Evolutionary conservation across 2,113 vertebrate species (phyloP).

Genomic region (Nanorana parkeri): DNA sequence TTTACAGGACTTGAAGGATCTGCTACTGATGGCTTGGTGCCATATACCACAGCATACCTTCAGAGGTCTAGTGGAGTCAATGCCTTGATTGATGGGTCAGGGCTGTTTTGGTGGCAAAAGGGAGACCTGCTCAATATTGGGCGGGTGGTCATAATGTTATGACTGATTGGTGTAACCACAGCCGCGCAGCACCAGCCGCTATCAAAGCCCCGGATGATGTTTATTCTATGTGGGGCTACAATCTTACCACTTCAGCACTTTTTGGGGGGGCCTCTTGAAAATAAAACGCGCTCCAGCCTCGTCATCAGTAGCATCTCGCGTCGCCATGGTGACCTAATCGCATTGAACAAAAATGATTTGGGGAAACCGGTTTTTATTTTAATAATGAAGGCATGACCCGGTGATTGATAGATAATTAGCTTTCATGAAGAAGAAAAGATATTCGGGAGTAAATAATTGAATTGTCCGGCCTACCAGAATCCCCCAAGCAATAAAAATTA

Average conservation of each 20-base stretch:
- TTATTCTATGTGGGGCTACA: neutral
- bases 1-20: too few relatives aligned
- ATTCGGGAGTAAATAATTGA: neutral
- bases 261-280: conserved; percentile 6
- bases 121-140: too few relatives aligned
- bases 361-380: neutral
- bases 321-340: conserved; percentile 5
- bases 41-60: too few relatives aligned
- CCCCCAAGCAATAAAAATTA: neutral
- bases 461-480: neutral
- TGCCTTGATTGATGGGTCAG: too few relatives aligned
- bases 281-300: conserved; percentile 6
- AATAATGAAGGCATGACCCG: neutral
- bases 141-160: too few relatives aligned
- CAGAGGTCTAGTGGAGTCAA: too few relatives aligned
- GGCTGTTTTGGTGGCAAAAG: too few relatives aligned
- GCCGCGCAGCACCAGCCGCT: neutral
- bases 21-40: too few relatives aligned
- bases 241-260: conserved; percentile 18
- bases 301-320: conserved; percentile 14
- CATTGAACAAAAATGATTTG: neutral
- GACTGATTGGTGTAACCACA: too few relatives aligned
- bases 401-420: neutral
- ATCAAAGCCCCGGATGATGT: neutral
- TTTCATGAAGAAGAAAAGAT: neutral